Evolutionary conservation across 2,797 vertebrate species (phyloP).

Genomic region (Centropyge bicolor): DNA sequence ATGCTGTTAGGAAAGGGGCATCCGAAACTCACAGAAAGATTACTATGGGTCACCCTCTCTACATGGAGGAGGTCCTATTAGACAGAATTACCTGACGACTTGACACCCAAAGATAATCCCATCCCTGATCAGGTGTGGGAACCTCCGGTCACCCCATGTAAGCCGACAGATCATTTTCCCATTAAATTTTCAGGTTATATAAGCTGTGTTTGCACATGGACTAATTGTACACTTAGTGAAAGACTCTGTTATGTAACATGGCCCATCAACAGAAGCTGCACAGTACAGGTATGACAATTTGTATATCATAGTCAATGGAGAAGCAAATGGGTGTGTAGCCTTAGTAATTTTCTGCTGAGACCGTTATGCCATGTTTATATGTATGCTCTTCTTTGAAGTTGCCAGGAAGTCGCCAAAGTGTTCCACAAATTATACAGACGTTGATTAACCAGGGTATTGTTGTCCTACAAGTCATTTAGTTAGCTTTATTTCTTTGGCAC

Average conservation of each 20-base stretch:
- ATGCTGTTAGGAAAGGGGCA: conserved; percentile 9
- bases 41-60: conserved; percentile 11
- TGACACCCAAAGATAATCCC: conserved; percentile 66
- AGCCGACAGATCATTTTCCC: conserved; percentile 73
- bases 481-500: conserved; percentile 18
- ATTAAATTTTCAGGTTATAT: conserved; percentile 78
- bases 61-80: conserved; percentile 40
- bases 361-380: neutral
- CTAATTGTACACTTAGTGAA: conserved; percentile 65
- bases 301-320: neutral
- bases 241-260: conserved; percentile 47
- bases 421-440: neutral
- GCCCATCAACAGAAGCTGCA: neutral
- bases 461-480: conserved; percentile 13
- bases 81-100: conserved; percentile 54
- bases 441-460: neutral
- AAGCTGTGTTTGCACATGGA: conserved; percentile 68
- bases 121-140: conserved; percentile 60
- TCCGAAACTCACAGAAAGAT: conserved; percentile 23
- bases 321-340: no score
- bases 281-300: neutral
- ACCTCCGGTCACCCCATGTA: conserved; percentile 62
- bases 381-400: neutral
- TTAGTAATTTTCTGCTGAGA: neutral
- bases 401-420: neutral